A percentile compares a stretch with the other conserved stretches of the same genome.
These are phyloP conservation scores for Pterophyllum scalare DNA, from an alignment of 2,113 vertebrate genomes.

Conservation along the genomic window DNA sequence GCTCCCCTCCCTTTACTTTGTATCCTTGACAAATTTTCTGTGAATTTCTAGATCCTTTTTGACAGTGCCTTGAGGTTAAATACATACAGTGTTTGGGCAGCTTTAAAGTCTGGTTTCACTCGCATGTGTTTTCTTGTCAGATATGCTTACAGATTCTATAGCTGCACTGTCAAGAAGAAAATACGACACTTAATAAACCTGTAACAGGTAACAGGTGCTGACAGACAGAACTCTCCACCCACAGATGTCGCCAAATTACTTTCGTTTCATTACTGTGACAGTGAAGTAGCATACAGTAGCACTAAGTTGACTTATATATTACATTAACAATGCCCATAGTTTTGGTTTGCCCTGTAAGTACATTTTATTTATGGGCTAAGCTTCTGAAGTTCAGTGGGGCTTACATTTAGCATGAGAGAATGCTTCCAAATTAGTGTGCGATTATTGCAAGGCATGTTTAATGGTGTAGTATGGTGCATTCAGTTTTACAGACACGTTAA, in stretches of 20 bases:
- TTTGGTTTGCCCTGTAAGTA: too few relatives aligned
- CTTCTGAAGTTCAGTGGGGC: too few relatives aligned
- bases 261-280: neutral
- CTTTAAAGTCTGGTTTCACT: neutral
- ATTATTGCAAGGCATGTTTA: too few relatives aligned
- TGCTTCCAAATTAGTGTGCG: too few relatives aligned
- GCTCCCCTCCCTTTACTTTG: neutral
- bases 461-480: too few relatives aligned
- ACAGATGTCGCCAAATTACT: conserved; percentile 65
- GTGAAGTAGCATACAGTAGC: neutral
- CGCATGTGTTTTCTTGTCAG: neutral
- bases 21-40: neutral
- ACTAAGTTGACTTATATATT: conserved; percentile 1
- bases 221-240: conserved; percentile 19
- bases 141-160: neutral
- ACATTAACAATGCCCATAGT: too few relatives aligned
- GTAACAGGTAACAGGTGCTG: neutral
- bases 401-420: too few relatives aligned
- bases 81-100: neutral
- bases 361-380: too few relatives aligned
- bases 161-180: neutral
- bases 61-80: neutral
- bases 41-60: neutral
- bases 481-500: too few relatives aligned
- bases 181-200: neutral